Evolutionary conservation across 1,140 invertebrate species (phyloP), one percentile per base, ranked within the genome.

Genomic region (Anthonomus grandis): DNA sequence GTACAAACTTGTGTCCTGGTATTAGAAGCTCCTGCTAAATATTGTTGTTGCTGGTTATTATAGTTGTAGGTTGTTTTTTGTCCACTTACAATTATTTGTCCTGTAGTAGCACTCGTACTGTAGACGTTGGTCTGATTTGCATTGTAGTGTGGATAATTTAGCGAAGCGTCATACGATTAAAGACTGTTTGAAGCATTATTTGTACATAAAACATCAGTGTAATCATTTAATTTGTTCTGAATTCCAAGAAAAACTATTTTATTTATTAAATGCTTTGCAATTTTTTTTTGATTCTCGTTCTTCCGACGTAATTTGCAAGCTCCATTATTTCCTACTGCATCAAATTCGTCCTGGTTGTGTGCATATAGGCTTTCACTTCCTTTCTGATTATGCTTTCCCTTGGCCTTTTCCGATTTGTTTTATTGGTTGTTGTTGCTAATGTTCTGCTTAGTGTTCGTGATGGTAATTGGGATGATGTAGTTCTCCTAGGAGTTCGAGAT

Each of bases 241-340:
- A n/a, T 31, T 31, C 6, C 6, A 31, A 31, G n/a, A 31, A 31
- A 31, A 31, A 31, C n/a, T n/a, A n/a, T n/a, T n/a, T n/a, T n/a
- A n/a, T n/a, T 66, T 4, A 66, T 64, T n/a, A 64, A 60, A 23
- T 62, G 57, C 50, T 66, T 62, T 10, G 60, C 63, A 21, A 46
- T 57, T 2, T 59, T 36, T 46, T 60, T 54, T 48, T 66, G 64
- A 38, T 56, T 59, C 19, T 60, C 57, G n/a, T 66, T 62, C 64
- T 64, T 66, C 15, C 51, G 57, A 9, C 62, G 58, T 22, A 66
- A 59, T 24, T 66, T 66, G n/a, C 63, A 61, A 5, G 59, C 64
- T 4, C 64, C 60, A 12, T 52, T 66, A 13, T 57, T 45, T 8
- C 64, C 62, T 31, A 62, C 57, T 9, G 59, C 64, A 56, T 64